Evolutionary conservation across 64 coral and sea anemone genomes (phyloP).

Genomic region (Actinia tenebrosa): DNA sequence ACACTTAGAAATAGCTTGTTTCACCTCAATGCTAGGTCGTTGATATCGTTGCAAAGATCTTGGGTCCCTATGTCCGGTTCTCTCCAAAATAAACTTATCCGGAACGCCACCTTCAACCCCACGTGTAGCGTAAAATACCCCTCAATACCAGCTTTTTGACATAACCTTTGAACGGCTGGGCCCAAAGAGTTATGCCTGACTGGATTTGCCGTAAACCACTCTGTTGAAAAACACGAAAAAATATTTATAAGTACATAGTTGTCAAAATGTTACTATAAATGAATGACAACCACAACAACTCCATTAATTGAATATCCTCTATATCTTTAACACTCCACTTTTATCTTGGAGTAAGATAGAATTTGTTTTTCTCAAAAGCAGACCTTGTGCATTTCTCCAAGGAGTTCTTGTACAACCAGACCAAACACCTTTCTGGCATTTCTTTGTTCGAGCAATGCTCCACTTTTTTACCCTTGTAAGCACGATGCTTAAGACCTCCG

Average conservation of each 20-base stretch:
- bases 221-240: slow-evolving; percentile 2
- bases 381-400: slow-evolving; percentile 28
- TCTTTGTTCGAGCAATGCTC: slow-evolving; percentile 22
- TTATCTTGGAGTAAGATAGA: slow-evolving; percentile 17
- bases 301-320: not conserved
- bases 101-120: slow-evolving; percentile 2
- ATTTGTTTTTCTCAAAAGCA: not conserved
- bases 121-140: slow-evolving; percentile 26
- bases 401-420: slow-evolving; percentile 34
- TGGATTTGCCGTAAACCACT: slow-evolving; percentile 14
- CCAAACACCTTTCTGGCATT: slow-evolving; percentile 19
- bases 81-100: slow-evolving; percentile 12
- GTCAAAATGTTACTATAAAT: not conserved
- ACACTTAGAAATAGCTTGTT: slow-evolving; percentile 16
- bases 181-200: slow-evolving; percentile 25
- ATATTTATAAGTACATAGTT: not conserved
- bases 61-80: slow-evolving; percentile 3
- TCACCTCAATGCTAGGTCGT: not conserved
- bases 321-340: not conserved
- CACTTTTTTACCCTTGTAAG: slow-evolving; percentile 18
- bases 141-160: slow-evolving; percentile 23
- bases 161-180: not conserved
- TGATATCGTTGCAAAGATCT: slow-evolving; percentile 27
- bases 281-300: not conserved
- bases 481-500: slow-evolving; percentile 27